Evolutionary conservation across 23 tunicate genomes (phyloP).

Genomic region (Botrylloides violaceus): DNA sequence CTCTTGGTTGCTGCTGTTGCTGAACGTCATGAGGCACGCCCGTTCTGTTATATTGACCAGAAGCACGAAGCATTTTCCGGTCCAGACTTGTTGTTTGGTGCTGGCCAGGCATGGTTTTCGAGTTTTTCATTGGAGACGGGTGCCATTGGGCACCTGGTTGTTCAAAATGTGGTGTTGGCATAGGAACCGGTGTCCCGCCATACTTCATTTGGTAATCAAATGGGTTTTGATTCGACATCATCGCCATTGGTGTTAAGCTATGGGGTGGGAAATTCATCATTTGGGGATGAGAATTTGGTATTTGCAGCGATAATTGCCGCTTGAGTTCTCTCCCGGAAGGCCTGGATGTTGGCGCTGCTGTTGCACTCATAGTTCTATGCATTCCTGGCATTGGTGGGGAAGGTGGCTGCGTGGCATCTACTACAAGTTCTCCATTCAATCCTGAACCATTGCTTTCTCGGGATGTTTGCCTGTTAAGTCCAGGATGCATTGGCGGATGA

Average conservation of each 20-base stretch:
- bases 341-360: not conserved
- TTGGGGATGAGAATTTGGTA: conserved; percentile 1
- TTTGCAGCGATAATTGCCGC: conserved; percentile 11
- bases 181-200: not conserved
- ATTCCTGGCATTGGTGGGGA: not conserved
- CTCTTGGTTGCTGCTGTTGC: conserved; percentile 18
- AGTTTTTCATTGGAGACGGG: conserved; percentile 1
- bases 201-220: conserved; percentile 1
- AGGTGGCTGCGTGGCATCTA: not conserved
- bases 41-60: not conserved
- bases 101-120: not conserved
- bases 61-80: conserved; percentile 2
- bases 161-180: conserved; percentile 7
- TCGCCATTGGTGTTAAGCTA: not conserved
- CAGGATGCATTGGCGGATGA: not conserved
- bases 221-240: conserved; percentile 1
- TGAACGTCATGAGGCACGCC: not conserved
- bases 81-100: conserved; percentile 16
- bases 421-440: not conserved
- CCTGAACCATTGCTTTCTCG: conserved; percentile 16
- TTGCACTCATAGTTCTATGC: not conserved
- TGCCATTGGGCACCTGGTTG: conserved; percentile 13
- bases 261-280: not conserved
- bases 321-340: conserved; percentile 3
- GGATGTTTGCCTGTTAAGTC: conserved; percentile 4